Evolutionary conservation across 2,888 invertebrate species (phyloP), one percentile per base, ranked within the genome.

Genomic region (Cenopis cana): DNA sequence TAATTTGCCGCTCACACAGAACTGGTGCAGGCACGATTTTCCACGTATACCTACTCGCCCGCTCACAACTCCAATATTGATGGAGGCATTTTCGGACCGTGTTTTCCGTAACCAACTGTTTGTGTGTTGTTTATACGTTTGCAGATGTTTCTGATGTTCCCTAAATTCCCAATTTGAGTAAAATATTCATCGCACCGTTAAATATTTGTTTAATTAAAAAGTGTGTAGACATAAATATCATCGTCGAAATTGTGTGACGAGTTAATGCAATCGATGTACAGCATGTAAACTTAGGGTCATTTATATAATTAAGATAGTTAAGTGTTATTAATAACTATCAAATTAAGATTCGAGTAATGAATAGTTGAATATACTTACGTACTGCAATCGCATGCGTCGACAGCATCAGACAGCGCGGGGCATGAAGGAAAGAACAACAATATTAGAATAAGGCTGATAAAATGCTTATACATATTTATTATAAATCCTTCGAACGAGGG

Each of bases 1-100:
- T 92, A 89, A 92, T 92, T 93, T 91, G 88, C 89, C 85, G 89
- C 86, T 88, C 87, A 86, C 89, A 86, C 85, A 86, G 84, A 85
- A 85, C 86, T 83, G 68, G 73, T 61, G 49, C 70, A 17, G 83
- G 81, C 83, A 88, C 89, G 89, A 90, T 90, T 91, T 91, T 87
- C 89, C 86, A 88, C 87, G 82, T 89, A 86, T 82, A 83, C 78
- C 74, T 74, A 74, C 75, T 75, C 68, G 62, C 68, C 74, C 55
- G 73, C 68, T 70, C 60, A 76, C 76, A 75, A 78, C 77, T 79
- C 83, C 81, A 81, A 82, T 83, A 83, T 84, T 80, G 81, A 78
- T 76, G 69, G 75, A 77, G 74, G 80, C 79, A 82, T 82, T 85
- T 85, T 82, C 76, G 78, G 76, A 78, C 76, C 75, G 73, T 78